These are phyloP conservation scores for Colletes latitarsis DNA, from an alignment of 1,140 invertebrate genomes.

Conservation along the genomic window DNA sequence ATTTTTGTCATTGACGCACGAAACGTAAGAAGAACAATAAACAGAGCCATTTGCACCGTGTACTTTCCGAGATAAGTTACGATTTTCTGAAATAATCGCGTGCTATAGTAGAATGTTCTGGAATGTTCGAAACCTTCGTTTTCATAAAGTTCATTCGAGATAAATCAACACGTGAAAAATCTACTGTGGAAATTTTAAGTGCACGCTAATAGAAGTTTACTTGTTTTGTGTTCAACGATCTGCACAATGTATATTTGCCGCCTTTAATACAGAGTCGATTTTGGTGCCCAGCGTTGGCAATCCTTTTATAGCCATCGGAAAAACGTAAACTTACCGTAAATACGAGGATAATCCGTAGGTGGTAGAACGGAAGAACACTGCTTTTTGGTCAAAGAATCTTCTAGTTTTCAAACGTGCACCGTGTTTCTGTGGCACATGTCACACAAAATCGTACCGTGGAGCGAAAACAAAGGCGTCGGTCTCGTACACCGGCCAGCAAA, in stretches of 20 bases:
- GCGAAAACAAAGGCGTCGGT: slow-evolving; percentile 9
- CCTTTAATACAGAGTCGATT: background rate
- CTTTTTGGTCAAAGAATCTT: slow-evolving; percentile 24
- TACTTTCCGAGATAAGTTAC: background rate
- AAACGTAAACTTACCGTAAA: slow-evolving; percentile 58
- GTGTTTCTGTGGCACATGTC: slow-evolving; percentile 66
- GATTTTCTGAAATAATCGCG: background rate
- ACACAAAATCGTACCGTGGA: slow-evolving; percentile 53
- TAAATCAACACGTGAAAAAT: background rate
- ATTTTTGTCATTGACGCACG: background rate
- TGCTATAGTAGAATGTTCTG: slow-evolving; percentile 2
- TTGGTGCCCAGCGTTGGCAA: background rate
- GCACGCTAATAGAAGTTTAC: too few species aligned
- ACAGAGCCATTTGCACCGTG: background rate
- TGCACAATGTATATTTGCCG: background rate
- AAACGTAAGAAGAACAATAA: slow-evolving; percentile 31
- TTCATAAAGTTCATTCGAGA: background rate
- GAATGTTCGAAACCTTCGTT: slow-evolving; percentile 4
- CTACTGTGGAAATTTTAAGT: background rate
- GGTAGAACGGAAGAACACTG: slow-evolving; percentile 43
- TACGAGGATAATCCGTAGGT: slow-evolving; percentile 65
- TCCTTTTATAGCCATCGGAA: background rate
- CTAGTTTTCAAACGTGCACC: slow-evolving; percentile 22
- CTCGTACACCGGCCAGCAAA: background rate
- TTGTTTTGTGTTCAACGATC: too few species aligned